Conservation (phyloP, 2,797 vertebrate species). For the Orestias chungarensis region DNA sequence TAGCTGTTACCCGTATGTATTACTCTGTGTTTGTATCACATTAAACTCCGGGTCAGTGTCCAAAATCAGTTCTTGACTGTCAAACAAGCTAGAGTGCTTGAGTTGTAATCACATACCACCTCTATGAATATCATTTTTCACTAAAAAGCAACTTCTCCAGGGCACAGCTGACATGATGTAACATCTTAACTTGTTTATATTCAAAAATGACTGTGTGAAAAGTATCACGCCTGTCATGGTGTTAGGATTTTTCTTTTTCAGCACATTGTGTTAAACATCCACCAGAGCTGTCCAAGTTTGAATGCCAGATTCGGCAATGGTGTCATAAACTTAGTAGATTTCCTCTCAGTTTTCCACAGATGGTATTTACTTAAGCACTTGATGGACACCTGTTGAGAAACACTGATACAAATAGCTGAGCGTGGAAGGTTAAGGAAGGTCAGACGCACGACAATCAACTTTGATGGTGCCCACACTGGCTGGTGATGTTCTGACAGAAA, state of each 20-base stretch:
- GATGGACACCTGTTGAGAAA: slow-evolving; percentile 16
- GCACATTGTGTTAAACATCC: slow-evolving; percentile 8
- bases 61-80: too few species aligned
- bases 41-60: not conserved
- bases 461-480: slow-evolving; percentile 16
- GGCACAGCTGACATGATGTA: not conserved
- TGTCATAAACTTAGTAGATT: slow-evolving; percentile 13
- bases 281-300: slow-evolving; percentile 12
- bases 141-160: not conserved
- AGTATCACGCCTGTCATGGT: not conserved
- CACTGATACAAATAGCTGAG: slow-evolving; percentile 6
- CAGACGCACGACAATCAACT: slow-evolving; percentile 24
- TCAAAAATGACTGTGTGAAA: slow-evolving; percentile 1
- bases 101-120: not conserved
- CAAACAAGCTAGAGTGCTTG: too few species aligned
- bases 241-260: not conserved
- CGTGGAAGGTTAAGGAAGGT: slow-evolving; percentile 19
- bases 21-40: not conserved
- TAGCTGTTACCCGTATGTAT: not conserved
- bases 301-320: not conserved
- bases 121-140: not conserved
- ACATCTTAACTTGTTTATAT: slow-evolving; percentile 2
- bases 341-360: not conserved
- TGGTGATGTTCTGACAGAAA: slow-evolving; percentile 19
- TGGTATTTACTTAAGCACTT: slow-evolving; percentile 9